Evolutionary conservation across 2,888 invertebrate genomes (phyloP), one percentile per base, ranked within the genome.

Genomic region (Seira ritae): DNA sequence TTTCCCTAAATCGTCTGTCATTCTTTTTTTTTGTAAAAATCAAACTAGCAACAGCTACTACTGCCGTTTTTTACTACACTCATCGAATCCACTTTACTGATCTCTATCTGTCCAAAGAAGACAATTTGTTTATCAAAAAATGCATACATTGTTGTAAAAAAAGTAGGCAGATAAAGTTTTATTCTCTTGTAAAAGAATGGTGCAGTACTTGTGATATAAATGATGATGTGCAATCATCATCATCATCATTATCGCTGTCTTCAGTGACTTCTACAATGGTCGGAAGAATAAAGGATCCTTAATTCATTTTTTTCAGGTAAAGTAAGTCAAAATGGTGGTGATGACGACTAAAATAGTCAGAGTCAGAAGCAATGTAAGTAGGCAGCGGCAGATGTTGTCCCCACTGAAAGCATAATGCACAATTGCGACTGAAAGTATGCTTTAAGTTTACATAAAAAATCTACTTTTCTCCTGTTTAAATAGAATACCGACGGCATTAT

Each of bases 141-240:
- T 42, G 42, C 4, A 20, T 62, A 20, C 20, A 62, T 62, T 62
- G 62, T 20, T 62, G 62, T 20, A 62, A 62, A 22, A 62, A 62
- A 62, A n/a, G 12, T 4, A 62, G 62, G 19, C 20, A 31, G 31
- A 31, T 31, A n/a, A n/a, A 4, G 22, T 20, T 62, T 20, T 20
- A 62, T 62, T 62, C 17, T n/a, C 60, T 62, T 62, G 10, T 20
- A 62, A 62, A 62, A 62, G 31, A 31, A 31, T 55, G 55, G 15
- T 12, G 3, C 12, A 2, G 62, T 62, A 20, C 22, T 19, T 22
- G 62, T 20, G 62, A 4, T 62, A 62, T 62, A 20, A 62, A 62
- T 62, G 22, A 62, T 62, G 62, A 19, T 62, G 62, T 62, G 62
- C 19, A 62, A 10, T 62, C 62, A 62, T 62, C 62, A 62, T 62